These are phyloP conservation scores for Salvelinus alpinus DNA, from an alignment of 2,113 vertebrate genomes.

Conservation along the genomic window DNA sequence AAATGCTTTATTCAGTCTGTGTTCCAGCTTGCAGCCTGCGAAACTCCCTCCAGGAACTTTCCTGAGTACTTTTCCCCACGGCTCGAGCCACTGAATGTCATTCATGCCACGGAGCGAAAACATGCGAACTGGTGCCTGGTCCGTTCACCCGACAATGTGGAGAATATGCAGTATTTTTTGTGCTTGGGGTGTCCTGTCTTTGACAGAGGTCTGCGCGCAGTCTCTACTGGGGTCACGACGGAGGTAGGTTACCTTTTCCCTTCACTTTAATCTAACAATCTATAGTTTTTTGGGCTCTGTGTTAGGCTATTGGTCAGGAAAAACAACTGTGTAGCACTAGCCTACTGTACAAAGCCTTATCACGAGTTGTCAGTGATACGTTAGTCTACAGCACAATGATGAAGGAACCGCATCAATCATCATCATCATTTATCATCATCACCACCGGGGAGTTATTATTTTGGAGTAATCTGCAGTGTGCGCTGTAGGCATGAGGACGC, in stretches of 20 bases:
- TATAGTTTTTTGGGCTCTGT: not conserved
- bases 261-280: constrained; percentile 8
- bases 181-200: constrained; percentile 69
- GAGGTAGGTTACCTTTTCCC: constrained; percentile 8
- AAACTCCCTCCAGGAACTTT: constrained; percentile 64
- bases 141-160: constrained; percentile 67
- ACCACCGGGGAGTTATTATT: no score
- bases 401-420: constrained; percentile 12
- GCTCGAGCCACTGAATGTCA: constrained; percentile 41
- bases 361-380: constrained; percentile 29
- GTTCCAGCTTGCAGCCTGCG: constrained; percentile 61
- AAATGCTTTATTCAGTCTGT: constrained; percentile 82
- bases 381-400: constrained; percentile 2
- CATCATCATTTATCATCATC: not conserved
- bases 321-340: not conserved
- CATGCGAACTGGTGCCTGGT: constrained; percentile 49
- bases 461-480: constrained; percentile 25
- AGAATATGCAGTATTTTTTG: constrained; percentile 62
- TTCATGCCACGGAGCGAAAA: constrained; percentile 53
- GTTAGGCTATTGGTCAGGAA: no score
- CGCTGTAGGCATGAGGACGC: constrained; percentile 1
- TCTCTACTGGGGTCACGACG: constrained; percentile 72
- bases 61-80: constrained; percentile 45
- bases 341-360: not conserved
- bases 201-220: constrained; percentile 62